Base-by-base conservation (phyloP, 92 coral and sea anemone genomes). In the Heteractis magnifica region DNA sequence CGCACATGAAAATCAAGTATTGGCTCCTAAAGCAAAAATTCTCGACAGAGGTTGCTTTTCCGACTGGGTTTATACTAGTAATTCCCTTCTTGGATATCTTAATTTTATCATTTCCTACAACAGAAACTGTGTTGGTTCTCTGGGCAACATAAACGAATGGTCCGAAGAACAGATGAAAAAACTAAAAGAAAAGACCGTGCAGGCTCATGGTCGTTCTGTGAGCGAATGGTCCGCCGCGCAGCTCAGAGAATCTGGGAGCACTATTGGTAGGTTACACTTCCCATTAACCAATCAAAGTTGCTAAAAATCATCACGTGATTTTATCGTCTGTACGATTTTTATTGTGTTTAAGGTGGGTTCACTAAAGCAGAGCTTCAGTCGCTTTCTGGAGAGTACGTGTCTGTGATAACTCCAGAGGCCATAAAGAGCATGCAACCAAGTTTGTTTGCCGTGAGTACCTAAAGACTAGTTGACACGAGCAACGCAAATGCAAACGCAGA, bases 61-160 rank as follows among this genome's bases (percentile, higher is more conserved):
- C 16, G 4, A 4, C 64, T 62, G 18, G 2, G 6, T 62, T 18
- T 16, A 16, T 62, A n/a, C n/a, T n/a, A n/a, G n/a, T n/a, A 6
- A 0, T n/a, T 16, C 19, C 23, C 6, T 16, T 16, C 9, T 62
- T 23, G 18, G 8, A 7, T 18, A 4, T 9, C 70, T n/a, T 18
- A 18, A 18, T 62, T 9, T 16, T 62, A 12, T 58, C 14, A 73
- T 34, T 4, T 15, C 19, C 34, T 34, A 23, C 51, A 2, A 49
- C 14, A 81, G 86, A 14, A 58, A 48, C 56, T 73, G 75, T 20
- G 51, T 65, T 6, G 88, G 85, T 44, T 72, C 89, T 23, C 77
- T 92, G 26, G 97, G 93, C 8, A 59, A 76, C 4, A 64, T 80
- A 77, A 84, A 70, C 21, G 94, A 92, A 3, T 93, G 97, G 97